A percentile compares a stretch with the other conserved stretches of the same genome.
phyloP scores from a whole-genome alignment of 2,888 invertebrate species.

The Ectemnius cavifrons region DNA sequence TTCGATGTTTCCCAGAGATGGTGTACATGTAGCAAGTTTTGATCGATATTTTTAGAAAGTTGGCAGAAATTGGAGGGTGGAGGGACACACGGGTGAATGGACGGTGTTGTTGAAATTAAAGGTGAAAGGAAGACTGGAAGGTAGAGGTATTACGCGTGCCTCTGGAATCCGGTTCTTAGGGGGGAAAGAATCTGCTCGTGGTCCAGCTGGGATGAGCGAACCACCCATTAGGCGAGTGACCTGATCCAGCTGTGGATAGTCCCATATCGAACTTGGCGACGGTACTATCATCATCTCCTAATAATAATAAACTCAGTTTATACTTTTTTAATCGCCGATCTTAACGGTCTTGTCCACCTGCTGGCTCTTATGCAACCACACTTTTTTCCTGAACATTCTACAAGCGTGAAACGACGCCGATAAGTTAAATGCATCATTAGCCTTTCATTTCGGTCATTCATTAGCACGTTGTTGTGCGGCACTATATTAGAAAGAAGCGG shows the following conservation, averaged over 20 bases:
- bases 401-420: too few relatives aligned
- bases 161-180: slow-evolving; percentile 58
- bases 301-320: neutral
- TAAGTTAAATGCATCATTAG: too few relatives aligned
- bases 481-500: too few relatives aligned
- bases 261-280: slow-evolving; percentile 61
- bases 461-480: too few relatives aligned
- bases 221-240: slow-evolving; percentile 42
- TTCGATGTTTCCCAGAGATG: too few relatives aligned
- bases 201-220: slow-evolving; percentile 51
- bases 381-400: too few relatives aligned
- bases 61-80: neutral
- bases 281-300: slow-evolving; percentile 60
- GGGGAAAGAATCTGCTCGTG: slow-evolving; percentile 56
- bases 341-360: too few relatives aligned
- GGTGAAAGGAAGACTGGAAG: slow-evolving; percentile 41
- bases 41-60: too few relatives aligned
- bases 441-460: too few relatives aligned
- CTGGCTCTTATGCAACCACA: too few relatives aligned
- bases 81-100: slow-evolving; percentile 1
- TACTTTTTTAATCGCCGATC: too few relatives aligned
- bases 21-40: too few relatives aligned
- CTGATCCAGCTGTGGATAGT: slow-evolving; percentile 59
- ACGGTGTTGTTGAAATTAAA: slow-evolving; percentile 10
- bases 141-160: slow-evolving; percentile 40